phyloP scores from a whole-genome alignment of 2,113 vertebrate genomes.

The Poeciliopsis retropinna region DNA sequence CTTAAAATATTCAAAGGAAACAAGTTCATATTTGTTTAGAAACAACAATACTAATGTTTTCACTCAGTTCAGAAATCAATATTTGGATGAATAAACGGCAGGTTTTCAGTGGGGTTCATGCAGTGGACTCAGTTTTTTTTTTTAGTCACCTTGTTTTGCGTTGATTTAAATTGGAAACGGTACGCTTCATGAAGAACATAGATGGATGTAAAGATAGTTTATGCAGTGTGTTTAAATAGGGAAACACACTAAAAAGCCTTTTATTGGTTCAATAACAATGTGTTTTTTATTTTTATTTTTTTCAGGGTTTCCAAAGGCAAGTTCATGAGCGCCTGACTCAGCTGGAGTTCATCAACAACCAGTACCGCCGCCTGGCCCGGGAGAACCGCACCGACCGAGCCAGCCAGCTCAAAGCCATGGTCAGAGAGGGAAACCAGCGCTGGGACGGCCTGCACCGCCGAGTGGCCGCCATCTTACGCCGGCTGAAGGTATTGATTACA shows the following conservation, averaged over 20 bases:
- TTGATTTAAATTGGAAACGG: too few relatives aligned
- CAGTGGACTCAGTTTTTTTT: too few relatives aligned
- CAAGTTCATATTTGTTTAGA: too few relatives aligned
- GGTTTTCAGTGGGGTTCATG: too few relatives aligned
- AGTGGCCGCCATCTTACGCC: slow-evolving; percentile 85
- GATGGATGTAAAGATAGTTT: too few relatives aligned
- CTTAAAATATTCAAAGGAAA: too few relatives aligned
- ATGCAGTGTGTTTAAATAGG: background rate
- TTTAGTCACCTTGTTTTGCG: too few relatives aligned
- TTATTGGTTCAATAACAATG: background rate
- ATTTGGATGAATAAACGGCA: too few relatives aligned
- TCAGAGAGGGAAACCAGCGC: slow-evolving; percentile 89
- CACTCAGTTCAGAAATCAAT: too few relatives aligned
- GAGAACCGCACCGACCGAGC: slow-evolving; percentile 92
- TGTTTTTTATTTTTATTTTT: background rate
- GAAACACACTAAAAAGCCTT: background rate
- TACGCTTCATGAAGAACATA: too few relatives aligned
- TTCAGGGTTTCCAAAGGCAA: slow-evolving; percentile 90
- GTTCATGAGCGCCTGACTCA: slow-evolving; percentile 90
- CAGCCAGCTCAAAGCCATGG: slow-evolving; percentile 89
- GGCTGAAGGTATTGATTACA: slow-evolving; percentile 84
- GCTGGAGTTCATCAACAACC: slow-evolving; percentile 93
- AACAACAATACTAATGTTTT: too few relatives aligned
- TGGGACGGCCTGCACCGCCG: slow-evolving; percentile 91
- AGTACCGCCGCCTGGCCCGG: slow-evolving; percentile 90